A percentile compares a stretch with the other conserved stretches of the same genome.
These are phyloP conservation scores for Pachyseris speciosa DNA, from an alignment of 64 coral and sea anemone species.

Conservation along the genomic window DNA sequence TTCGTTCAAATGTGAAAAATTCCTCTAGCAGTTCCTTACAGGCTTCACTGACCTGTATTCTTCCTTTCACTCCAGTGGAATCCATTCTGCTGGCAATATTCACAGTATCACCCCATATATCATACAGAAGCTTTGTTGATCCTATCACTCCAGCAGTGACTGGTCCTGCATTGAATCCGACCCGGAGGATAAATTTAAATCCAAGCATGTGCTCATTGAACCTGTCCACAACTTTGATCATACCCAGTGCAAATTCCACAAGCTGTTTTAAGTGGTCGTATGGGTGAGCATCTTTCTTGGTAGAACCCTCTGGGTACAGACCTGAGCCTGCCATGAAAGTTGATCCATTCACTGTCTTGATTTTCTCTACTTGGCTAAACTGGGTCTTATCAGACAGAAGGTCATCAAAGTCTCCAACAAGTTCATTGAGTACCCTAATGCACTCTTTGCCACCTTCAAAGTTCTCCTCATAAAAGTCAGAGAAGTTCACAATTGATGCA, in stretches of 20 bases:
- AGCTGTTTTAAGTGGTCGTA: conserved; percentile 94
- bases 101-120: conserved; percentile 99
- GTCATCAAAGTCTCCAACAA: conserved; percentile 99
- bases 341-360: conserved; percentile 99
- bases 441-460: conserved; percentile 99
- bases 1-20: conserved; percentile 91
- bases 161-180: conserved; percentile 95
- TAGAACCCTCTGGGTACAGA: conserved; percentile 71
- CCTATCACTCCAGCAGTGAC: conserved; percentile 99
- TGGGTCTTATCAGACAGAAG: conserved; percentile 76
- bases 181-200: conserved; percentile 91
- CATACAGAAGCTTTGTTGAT: conserved; percentile 95
- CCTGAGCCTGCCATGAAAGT: conserved; percentile 99
- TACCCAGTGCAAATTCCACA: conserved; percentile 92
- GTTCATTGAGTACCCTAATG: conserved; percentile 96
- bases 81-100: conserved; percentile 99
- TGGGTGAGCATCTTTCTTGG: conserved; percentile 48
- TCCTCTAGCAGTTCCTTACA: conserved; percentile 85
- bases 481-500: conserved; percentile 99
- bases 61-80: conserved; percentile 82
- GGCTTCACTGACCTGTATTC: conserved; percentile 96
- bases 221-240: conserved; percentile 92
- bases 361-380: conserved; percentile 97
- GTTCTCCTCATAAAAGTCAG: conserved; percentile 99
- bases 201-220: conserved; percentile 98